Percentiles rank a stretch among this genome's conserved stretches.
Evolutionary conservation across 1,140 invertebrate species (phyloP).

Genomic region (Hestina assimilis): DNA sequence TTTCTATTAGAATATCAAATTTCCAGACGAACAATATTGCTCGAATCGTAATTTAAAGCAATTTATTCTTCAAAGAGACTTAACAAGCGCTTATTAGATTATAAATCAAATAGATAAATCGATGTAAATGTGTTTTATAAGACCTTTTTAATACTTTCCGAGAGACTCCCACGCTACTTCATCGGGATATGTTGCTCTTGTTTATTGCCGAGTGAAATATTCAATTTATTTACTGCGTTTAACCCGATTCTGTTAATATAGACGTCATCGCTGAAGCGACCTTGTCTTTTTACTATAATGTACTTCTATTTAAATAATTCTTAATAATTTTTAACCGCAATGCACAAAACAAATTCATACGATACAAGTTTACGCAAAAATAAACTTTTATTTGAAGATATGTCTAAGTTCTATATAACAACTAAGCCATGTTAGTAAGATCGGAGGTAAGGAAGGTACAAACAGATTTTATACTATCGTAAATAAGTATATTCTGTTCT

Average conservation of each 20-base stretch:
- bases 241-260: background rate
- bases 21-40: too few species aligned
- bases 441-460: too few species aligned
- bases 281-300: background rate
- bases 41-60: too few species aligned
- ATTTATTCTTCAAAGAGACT: background rate
- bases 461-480: too few species aligned
- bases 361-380: too few species aligned
- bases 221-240: conserved; percentile 9
- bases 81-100: background rate
- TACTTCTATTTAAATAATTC: background rate
- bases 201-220: conserved; percentile 14
- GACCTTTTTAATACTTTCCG: conserved; percentile 1
- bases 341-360: too few species aligned
- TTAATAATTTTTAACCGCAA: too few species aligned
- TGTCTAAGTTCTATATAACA: too few species aligned
- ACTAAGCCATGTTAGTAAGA: too few species aligned
- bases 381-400: too few species aligned
- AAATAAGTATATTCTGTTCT: too few species aligned
- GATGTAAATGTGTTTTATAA: background rate
- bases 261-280: conserved; percentile 9
- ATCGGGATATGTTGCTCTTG: conserved; percentile 14
- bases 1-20: too few species aligned
- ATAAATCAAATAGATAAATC: background rate
- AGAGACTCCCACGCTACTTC: conserved; percentile 11